Evolutionary conservation across 2,113 vertebrate species (phyloP).

Genomic region (Hypocryptadius cinnamomeus): DNA sequence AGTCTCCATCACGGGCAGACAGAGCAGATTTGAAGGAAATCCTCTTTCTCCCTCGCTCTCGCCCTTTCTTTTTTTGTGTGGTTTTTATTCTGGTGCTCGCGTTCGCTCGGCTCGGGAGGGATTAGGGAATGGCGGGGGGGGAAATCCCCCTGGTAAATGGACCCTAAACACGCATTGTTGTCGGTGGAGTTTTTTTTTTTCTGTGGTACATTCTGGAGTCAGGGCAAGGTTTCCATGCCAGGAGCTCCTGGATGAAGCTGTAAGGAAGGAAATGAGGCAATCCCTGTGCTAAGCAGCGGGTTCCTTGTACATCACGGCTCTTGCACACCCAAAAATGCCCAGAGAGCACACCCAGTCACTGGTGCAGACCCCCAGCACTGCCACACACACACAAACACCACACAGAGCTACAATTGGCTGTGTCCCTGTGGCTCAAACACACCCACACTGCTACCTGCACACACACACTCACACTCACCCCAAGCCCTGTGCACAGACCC

Average conservation of each 20-base stretch:
- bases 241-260: neutral
- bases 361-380: neutral
- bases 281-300: neutral
- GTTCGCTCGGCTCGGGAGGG: neutral
- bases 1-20: constrained; percentile 70
- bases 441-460: neutral
- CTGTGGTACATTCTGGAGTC: neutral
- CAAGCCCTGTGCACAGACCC: neutral
- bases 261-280: neutral
- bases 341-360: rapidly evolving
- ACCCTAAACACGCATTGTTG: constrained; percentile 7
- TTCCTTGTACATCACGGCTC: rapidly evolving
- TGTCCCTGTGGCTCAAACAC: neutral
- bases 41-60: constrained; percentile 68
- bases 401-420: rapidly evolving
- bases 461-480: rapidly evolving
- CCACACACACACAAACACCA: neutral
- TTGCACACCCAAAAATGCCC: neutral
- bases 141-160: neutral
- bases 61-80: neutral
- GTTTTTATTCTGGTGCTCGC: neutral
- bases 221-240: neutral
- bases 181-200: rapidly evolving
- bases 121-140: constrained; percentile 15
- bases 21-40: constrained; percentile 77